Conservation (phyloP, 2,888 invertebrate genomes). For the Proisotoma minuta region DNA sequence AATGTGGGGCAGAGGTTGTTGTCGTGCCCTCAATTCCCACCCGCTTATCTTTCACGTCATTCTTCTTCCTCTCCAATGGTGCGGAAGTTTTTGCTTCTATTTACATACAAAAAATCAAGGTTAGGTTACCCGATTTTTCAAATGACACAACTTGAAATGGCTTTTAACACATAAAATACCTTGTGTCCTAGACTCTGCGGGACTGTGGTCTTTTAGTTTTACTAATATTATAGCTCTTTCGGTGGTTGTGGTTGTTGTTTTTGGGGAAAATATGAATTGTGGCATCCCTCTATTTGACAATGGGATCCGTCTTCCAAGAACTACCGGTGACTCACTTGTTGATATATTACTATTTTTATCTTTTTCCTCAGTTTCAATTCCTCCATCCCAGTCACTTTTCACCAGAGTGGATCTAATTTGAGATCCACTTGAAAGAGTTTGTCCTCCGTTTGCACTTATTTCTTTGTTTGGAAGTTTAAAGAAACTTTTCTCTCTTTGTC, state of each 20-base stretch:
- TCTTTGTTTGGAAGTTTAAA: not conserved
- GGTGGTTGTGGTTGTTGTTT: not conserved
- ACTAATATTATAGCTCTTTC: not conserved
- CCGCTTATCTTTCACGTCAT: not conserved
- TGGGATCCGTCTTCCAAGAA: not conserved
- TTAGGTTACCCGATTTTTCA: not conserved
- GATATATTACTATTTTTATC: not conserved
- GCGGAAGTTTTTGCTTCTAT: not conserved
- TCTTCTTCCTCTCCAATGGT: not conserved
- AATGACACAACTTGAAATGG: not conserved
- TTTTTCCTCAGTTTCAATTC: not conserved
- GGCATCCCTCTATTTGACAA: not conserved
- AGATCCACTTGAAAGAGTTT: not conserved
- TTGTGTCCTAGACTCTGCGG: not conserved
- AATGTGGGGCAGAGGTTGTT: not conserved
- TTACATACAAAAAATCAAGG: not conserved
- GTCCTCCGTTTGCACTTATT: not conserved
- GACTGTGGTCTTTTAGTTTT: not conserved
- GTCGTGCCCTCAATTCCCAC: not conserved
- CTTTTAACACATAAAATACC: slow-evolving; percentile 1
- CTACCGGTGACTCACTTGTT: not conserved
- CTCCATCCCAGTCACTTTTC: not conserved
- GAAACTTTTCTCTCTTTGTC: no score
- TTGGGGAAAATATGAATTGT: not conserved
- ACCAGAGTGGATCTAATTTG: not conserved